phyloP scores from a whole-genome alignment of 2,113 vertebrate genomes.

The Andinoacara biseriatus region DNA sequence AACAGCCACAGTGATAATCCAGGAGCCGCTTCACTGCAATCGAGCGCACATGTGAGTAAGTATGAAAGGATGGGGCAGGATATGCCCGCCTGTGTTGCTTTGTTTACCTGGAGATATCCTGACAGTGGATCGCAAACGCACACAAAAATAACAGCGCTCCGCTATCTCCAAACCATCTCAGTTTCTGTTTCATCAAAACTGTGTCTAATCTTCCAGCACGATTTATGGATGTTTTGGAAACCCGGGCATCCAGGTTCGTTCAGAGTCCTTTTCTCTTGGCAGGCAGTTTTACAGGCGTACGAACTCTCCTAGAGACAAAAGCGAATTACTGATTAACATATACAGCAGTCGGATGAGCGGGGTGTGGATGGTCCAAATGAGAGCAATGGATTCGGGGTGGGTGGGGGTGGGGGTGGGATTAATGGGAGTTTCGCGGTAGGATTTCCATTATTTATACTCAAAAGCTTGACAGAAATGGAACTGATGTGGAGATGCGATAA shows the following conservation, averaged over 20 bases:
- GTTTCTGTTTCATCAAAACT: constrained; percentile 7
- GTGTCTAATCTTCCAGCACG: not conserved
- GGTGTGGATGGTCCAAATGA: constrained; percentile 10
- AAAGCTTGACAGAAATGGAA: not conserved
- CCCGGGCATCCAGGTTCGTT: not conserved
- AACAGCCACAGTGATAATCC: constrained; percentile 58
- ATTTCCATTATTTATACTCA: not conserved
- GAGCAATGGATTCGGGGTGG: not conserved
- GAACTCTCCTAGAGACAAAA: constrained; percentile 22
- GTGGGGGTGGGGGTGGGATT: not conserved
- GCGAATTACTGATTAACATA: constrained; percentile 66
- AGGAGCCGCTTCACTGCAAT: constrained; percentile 34
- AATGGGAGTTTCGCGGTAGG: not conserved
- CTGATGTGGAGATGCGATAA: not conserved
- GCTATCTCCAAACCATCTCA: not conserved
- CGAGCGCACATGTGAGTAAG: constrained; percentile 31
- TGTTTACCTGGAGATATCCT: constrained; percentile 10
- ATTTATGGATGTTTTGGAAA: not conserved
- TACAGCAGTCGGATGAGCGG: not conserved
- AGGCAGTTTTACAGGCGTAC: constrained; percentile 18
- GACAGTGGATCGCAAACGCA: not conserved
- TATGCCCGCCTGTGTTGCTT: not conserved
- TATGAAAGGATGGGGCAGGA: constrained; percentile 32
- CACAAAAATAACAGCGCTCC: not conserved
- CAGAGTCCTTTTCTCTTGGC: not conserved